A percentile compares a stretch with the other conserved stretches of the same genome.
Evolutionary conservation across 2,888 invertebrate species (phyloP).

Genomic region (Aplocera efformata): DNA sequence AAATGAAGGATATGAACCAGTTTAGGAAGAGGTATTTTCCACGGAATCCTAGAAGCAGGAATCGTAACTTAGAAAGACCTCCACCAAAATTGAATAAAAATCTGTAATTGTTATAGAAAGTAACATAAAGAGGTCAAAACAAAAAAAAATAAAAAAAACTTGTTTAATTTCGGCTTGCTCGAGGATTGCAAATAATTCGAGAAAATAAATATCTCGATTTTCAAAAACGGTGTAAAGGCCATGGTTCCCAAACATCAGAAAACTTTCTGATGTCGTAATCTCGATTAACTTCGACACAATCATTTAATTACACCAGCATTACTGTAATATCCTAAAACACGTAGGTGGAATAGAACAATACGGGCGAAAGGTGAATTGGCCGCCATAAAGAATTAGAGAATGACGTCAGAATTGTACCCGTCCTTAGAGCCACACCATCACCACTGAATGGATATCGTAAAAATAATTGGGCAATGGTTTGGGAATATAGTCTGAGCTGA

Average conservation of each 20-base stretch:
- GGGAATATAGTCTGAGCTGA: neutral
- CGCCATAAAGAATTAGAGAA: constrained; percentile 19
- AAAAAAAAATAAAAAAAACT: too few species aligned
- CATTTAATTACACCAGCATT: too few species aligned
- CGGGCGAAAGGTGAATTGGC: constrained; percentile 9
- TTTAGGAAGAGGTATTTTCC: constrained; percentile 52
- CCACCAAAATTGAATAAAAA: too few species aligned
- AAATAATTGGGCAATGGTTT: constrained; percentile 25
- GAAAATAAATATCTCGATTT: too few species aligned
- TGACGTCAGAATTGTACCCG: constrained; percentile 16
- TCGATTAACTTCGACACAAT: neutral
- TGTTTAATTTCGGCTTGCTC: too few species aligned
- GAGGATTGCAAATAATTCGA: too few species aligned
- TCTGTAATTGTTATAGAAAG: too few species aligned
- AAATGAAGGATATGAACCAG: constrained; percentile 44
- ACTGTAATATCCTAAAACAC: too few species aligned
- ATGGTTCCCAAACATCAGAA: too few species aligned
- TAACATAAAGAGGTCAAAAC: too few species aligned
- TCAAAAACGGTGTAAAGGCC: too few species aligned
- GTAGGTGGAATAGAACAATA: neutral
- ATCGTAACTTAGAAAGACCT: constrained; percentile 1
- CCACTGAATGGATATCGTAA: constrained; percentile 18
- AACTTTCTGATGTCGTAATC: neutral
- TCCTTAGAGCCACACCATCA: constrained; percentile 11
- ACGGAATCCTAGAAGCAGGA: constrained; percentile 51